A percentile compares a stretch with the other conserved stretches of the same genome.
phyloP scores from a whole-genome alignment of 2,888 invertebrate species.

The Neoascia interrupta region DNA sequence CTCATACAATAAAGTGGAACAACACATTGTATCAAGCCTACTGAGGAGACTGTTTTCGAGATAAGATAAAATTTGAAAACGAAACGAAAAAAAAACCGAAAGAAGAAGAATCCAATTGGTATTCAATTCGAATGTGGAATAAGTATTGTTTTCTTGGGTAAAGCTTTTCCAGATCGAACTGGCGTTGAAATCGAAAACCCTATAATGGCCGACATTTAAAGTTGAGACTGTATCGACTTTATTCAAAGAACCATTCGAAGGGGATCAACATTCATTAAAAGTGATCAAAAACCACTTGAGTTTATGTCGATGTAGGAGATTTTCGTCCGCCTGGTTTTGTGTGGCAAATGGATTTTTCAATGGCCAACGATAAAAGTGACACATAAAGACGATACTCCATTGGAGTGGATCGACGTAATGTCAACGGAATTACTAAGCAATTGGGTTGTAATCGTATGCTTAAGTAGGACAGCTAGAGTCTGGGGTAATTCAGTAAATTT shows the following conservation, averaged over 20 bases:
- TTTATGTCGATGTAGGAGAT: neutral
- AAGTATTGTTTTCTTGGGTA: slow-evolving; percentile 24
- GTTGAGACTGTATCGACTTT: slow-evolving; percentile 14
- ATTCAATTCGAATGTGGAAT: slow-evolving; percentile 16
- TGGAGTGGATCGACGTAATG: slow-evolving; percentile 13
- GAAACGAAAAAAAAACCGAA: slow-evolving; percentile 1
- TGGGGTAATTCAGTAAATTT: too few species aligned
- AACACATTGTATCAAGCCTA: slow-evolving; percentile 1
- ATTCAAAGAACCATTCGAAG: slow-evolving; percentile 1
- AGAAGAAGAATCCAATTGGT: slow-evolving; percentile 25
- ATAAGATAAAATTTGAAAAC: slow-evolving; percentile 34
- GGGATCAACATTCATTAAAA: slow-evolving; percentile 20
- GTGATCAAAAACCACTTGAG: slow-evolving; percentile 20
- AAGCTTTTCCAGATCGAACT: too few species aligned
- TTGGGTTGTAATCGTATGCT: slow-evolving; percentile 11
- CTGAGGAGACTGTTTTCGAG: slow-evolving; percentile 22
- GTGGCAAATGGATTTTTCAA: slow-evolving; percentile 6
- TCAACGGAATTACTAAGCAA: slow-evolving; percentile 34
- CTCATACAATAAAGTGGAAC: slow-evolving; percentile 15
- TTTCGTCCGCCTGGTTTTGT: neutral
- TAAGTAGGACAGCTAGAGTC: too few species aligned
- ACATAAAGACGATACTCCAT: slow-evolving; percentile 27
- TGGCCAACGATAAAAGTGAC: slow-evolving; percentile 23
- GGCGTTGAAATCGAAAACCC: too few species aligned
- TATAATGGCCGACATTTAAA: too few species aligned